Evolutionary conservation across 2,113 vertebrate genomes (phyloP).

Genomic region (Triplophysa rosa): DNA sequence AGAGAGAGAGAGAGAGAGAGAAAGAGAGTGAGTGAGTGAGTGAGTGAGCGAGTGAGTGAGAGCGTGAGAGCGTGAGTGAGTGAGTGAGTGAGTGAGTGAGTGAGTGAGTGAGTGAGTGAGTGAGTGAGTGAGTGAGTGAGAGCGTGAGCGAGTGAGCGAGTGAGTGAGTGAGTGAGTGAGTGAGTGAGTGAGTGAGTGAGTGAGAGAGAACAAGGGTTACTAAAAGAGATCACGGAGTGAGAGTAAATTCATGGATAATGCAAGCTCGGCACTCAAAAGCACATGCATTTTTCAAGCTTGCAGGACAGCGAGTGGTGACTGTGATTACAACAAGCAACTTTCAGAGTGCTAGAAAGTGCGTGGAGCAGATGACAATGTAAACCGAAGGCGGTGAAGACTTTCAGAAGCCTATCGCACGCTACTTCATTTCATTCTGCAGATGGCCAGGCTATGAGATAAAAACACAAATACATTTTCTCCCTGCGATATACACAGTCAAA

Average conservation of each 20-base stretch:
- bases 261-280: conserved; percentile 46
- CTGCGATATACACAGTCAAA: background rate
- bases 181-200: no score
- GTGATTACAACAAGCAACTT: background rate
- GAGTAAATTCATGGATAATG: conserved; percentile 54
- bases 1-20: no score
- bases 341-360: background rate
- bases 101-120: no score
- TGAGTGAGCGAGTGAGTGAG: no score
- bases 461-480: conserved; percentile 8
- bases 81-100: no score
- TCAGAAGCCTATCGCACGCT: conserved; percentile 25
- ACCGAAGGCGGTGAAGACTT: background rate
- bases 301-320: conserved; percentile 2
- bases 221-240: conserved; percentile 17
- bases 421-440: background rate
- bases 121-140: no score
- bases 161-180: no score
- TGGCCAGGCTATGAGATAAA: background rate
- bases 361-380: background rate
- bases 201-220: background rate
- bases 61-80: no score
- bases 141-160: no score
- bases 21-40: no score
- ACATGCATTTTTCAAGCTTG: conserved; percentile 44